Evolutionary conservation across 2,113 vertebrate genomes (phyloP), one percentile per base, ranked within the genome.

Genomic region (Sapayoa aenigma): DNA sequence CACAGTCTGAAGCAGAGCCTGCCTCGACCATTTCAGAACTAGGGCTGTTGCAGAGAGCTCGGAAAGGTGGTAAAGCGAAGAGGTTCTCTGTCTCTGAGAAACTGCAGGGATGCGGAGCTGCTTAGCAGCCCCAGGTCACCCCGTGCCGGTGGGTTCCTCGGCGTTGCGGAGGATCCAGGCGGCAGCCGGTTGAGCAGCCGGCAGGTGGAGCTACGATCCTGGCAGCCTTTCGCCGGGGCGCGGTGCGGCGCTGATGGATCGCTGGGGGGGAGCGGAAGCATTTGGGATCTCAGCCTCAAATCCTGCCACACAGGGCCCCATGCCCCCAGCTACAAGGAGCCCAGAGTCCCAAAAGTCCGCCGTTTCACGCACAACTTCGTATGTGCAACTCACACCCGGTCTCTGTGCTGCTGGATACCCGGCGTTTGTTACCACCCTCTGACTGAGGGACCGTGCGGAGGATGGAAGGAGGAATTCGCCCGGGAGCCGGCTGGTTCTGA

Each of bases 111-210:
- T 9, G 18, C 3, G 49, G 28, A n/a, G 58, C 42, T 21, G 37
- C 35, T 35, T 11, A 1, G 19, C 7, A 19, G 15, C 10, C 17
- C 5, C 2, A 27, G 50, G 11, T 9, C 30, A 58, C 58, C 55
- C 27, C 1, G 3, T 1, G 6, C 24, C 6, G 10, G 13, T 1
- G 9, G 10, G 11, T 39, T 47, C 41, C 12, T 5, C 3, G 63
- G n/a, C 13, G 3, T 2, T 9, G 30, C 49, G 24, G 2, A 1
- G 49, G 25, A 39, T 37, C 9, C 46, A 0, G 73, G n/a, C 30
- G 24, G 27, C 12, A 30, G 35, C 42, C 4, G 8, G 66, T 49
- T 55, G 87, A 12, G 69, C 22, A 73, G 69, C 92, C 93, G 5
- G 12, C 46, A 96, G 96, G 35, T 11, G 92, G 85, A 37, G 79